Evolutionary conservation across 2,797 vertebrate species (phyloP), one percentile per base, ranked within the genome.

Genomic region (Lindbergichthys nudifrons): DNA sequence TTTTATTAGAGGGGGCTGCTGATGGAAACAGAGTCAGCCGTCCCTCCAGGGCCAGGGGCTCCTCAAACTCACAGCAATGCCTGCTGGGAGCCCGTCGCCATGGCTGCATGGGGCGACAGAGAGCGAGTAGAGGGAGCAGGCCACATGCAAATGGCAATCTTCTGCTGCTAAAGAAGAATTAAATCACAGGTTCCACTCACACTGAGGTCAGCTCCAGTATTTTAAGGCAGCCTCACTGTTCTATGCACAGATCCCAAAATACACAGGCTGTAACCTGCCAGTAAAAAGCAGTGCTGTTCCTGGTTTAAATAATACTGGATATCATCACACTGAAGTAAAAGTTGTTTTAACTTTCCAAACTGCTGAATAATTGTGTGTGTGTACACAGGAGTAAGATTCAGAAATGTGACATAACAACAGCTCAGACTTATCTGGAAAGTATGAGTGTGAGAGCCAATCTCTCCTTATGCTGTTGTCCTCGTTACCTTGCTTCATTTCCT

Each of bases 171-270:
- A 77, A 81, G 58, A 68, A 66, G 58, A 71, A 75, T 67, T 77
- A 79, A 91, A 91, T 91, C 83, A 90, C 84, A 88, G 81, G 85
- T 88, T 90, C 77, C 26, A 41, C 53, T 71, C 62, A 21, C 56
- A 23, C 76, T 62, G 71, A 79, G 83, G 69, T 63, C 68, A 39
- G 74, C 70, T 1, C 3, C 3, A 47, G 72, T 86, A 81, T 90
- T 89, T 75, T 72, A 50, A 70, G 70, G 80, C 64, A 30, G 15
- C 45, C 60, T 75, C 56, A 4, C 65, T 54, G 36, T 61, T 66
- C 56, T 43, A 32, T 36, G 32, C 50, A 4, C 32, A 52, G 65
- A 57, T 16, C 30, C 72, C 15, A 60, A 72, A 87, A 85, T 73
- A 84, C 15, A 73, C 1, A 1, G 4, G 1, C 41, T 57, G 21